Conservation (phyloP, 1,140 invertebrate species). For the Bombus sibiricus region DNA sequence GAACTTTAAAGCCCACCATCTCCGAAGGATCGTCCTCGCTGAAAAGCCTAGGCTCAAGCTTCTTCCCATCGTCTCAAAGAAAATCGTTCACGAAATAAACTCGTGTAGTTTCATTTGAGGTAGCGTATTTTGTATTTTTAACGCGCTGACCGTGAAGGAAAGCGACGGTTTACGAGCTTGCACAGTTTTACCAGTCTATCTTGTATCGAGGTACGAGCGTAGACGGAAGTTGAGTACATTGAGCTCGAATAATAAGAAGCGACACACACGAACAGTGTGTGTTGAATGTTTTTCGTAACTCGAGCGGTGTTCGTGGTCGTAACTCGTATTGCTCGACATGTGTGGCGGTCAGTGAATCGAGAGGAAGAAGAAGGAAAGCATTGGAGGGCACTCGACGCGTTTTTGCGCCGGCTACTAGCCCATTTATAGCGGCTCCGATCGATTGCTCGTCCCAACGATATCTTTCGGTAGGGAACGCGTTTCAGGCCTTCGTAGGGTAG, state of each 20-base stretch:
- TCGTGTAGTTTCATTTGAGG: conserved; percentile 18
- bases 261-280: background rate
- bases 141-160: conserved; percentile 16
- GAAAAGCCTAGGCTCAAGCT: background rate
- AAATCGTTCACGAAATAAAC: conserved; percentile 3
- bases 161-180: background rate
- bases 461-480: background rate
- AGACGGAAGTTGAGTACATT: background rate
- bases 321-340: background rate
- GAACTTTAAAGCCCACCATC: background rate
- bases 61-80: background rate
- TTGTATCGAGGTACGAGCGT: background rate
- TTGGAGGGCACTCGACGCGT: conserved; percentile 8
- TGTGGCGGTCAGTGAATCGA: conserved; percentile 4
- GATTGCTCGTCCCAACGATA: conserved; percentile 28
- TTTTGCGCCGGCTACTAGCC: conserved; percentile 5
- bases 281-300: background rate
- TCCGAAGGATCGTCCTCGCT: background rate
- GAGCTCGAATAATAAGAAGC: conserved; percentile 38
- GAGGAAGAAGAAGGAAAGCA: background rate
- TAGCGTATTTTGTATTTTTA: conserved; percentile 31
- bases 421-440: conserved; percentile 12
- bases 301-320: background rate
- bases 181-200: background rate
- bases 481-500: background rate